A percentile compares a stretch with the other conserved stretches of the same genome.
phyloP scores from a whole-genome alignment of 2,797 vertebrate genomes.

The Trachops cirrhosus region DNA sequence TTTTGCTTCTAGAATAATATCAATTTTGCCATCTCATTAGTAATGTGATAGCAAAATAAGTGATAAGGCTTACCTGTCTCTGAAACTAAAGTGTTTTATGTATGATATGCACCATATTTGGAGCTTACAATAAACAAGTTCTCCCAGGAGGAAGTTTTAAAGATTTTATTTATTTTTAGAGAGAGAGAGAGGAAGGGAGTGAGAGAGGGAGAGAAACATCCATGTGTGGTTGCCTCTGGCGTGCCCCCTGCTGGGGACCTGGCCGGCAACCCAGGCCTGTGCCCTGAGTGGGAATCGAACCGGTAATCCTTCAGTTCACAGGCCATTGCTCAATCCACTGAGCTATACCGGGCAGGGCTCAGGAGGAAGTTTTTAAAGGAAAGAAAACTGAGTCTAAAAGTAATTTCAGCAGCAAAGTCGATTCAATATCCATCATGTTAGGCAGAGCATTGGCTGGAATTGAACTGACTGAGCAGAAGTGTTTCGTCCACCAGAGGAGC shows the following conservation, averaged over 20 bases:
- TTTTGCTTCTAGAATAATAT: constrained; percentile 77
- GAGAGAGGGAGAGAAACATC: no score
- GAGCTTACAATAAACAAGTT: constrained; percentile 83
- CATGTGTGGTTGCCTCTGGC: no score
- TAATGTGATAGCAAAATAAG: constrained; percentile 71
- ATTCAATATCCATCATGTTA: constrained; percentile 88
- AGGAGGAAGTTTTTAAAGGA: constrained; percentile 80
- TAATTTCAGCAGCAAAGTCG: constrained; percentile 86
- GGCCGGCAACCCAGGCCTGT: no score
- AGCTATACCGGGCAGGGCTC: constrained; percentile 21
- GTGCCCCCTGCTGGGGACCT: no score
- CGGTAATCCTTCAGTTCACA: no score
- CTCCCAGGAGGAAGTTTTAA: constrained; percentile 80
- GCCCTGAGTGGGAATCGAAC: no score
- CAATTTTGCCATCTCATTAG: constrained; percentile 59
- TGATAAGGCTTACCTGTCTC: constrained; percentile 75
- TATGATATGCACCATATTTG: constrained; percentile 76
- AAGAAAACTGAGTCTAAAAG: constrained; percentile 80
- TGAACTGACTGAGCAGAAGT: constrained; percentile 83
- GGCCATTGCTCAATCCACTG: no score
- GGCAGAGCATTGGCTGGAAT: constrained; percentile 87
- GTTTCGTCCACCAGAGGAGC: constrained; percentile 83
- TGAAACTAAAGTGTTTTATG: constrained; percentile 73
- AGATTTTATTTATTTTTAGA: background rate
- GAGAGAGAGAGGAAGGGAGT: no score